phyloP scores from a whole-genome alignment of 2,113 vertebrate species.

The Leucosticte australis region DNA sequence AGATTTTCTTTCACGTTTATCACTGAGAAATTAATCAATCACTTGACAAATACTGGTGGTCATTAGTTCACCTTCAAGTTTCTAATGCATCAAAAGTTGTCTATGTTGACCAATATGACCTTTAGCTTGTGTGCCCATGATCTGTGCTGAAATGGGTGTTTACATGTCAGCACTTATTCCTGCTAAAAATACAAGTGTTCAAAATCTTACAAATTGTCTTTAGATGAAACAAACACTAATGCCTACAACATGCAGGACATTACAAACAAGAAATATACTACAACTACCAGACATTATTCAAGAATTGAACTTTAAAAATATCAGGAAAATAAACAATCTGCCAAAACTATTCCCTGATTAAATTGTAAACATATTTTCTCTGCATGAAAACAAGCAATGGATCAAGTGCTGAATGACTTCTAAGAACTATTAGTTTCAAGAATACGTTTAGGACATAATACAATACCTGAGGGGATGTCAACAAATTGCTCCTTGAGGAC shows the following conservation, averaged over 20 bases:
- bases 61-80: neutral
- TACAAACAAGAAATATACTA: neutral
- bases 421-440: neutral
- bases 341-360: neutral
- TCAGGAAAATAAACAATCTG: neutral
- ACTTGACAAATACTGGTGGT: neutral
- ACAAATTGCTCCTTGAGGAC: neutral
- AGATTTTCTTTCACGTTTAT: conserved; percentile 68
- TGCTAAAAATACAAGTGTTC: neutral
- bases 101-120: neutral
- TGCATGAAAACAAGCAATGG: neutral
- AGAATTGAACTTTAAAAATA: neutral
- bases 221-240: neutral
- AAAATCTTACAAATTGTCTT: neutral
- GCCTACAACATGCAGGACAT: neutral
- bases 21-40: conserved; percentile 30
- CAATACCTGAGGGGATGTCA: neutral
- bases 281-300: neutral
- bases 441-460: neutral
- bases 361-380: neutral
- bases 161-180: neutral
- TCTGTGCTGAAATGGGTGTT: neutral
- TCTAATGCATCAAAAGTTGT: neutral
- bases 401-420: neutral
- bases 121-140: neutral